These are phyloP conservation scores for Festucalex cinctus DNA, from an alignment of 2,113 vertebrate genomes.

Conservation along the genomic window DNA sequence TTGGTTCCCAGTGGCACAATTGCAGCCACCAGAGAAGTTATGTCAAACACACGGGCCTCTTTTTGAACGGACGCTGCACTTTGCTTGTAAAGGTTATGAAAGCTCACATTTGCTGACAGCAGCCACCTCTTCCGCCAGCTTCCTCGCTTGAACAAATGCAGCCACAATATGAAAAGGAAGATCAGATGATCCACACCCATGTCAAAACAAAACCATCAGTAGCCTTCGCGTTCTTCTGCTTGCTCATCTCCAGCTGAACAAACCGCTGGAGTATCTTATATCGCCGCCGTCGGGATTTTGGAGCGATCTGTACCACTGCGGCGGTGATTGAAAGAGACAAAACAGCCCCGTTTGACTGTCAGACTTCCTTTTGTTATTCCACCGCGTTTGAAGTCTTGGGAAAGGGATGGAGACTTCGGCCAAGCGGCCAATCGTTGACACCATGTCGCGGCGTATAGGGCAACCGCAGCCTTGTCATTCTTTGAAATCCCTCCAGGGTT, in stretches of 20 bases:
- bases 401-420: constrained; percentile 40
- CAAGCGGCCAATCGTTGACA: constrained; percentile 16
- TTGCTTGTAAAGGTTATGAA: constrained; percentile 42
- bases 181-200: constrained; percentile 54
- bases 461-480: constrained; percentile 15
- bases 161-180: constrained; percentile 58
- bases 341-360: constrained; percentile 54
- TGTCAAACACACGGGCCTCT: not conserved
- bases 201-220: constrained; percentile 54
- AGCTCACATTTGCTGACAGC: constrained; percentile 7
- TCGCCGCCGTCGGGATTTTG: constrained; percentile 51
- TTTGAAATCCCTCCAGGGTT: constrained; percentile 23
- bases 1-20: no score
- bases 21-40: no score
- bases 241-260: constrained; percentile 72
- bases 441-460: not conserved
- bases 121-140: constrained; percentile 59
- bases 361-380: constrained; percentile 70
- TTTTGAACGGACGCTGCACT: constrained; percentile 10
- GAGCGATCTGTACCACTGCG: constrained; percentile 18
- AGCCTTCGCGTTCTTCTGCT: constrained; percentile 38
- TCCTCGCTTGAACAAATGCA: constrained; percentile 56
- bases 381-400: constrained; percentile 61
- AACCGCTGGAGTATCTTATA: constrained; percentile 70
- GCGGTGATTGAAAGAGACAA: constrained; percentile 60